Percentiles rank a stretch among this genome's conserved stretches.
These are phyloP conservation scores for Illadopsis cleaveri DNA, from an alignment of 2,113 vertebrate species.

Conservation along the genomic window DNA sequence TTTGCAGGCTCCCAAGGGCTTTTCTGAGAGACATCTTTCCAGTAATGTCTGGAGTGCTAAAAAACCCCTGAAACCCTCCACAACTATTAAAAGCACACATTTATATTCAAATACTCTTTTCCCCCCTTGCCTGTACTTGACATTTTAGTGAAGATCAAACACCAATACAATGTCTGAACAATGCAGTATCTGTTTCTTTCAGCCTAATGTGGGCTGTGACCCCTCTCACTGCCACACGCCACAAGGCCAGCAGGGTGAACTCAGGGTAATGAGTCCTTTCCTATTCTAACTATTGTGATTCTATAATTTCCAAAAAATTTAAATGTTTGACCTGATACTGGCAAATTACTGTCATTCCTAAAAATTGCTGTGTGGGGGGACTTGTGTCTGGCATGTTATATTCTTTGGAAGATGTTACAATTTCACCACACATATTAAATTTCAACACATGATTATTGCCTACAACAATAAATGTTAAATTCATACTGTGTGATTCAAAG, in stretches of 20 bases:
- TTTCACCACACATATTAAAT: not conserved
- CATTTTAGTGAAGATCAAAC: conserved; percentile 28
- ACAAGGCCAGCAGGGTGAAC: not conserved
- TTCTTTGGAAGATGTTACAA: not conserved
- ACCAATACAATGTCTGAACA: not conserved
- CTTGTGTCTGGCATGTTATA: not conserved
- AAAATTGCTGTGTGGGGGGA: not conserved
- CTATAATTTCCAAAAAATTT: not conserved
- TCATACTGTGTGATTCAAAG: not conserved
- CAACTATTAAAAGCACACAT: conserved; percentile 1
- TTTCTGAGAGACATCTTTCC: not conserved
- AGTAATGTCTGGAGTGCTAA: not conserved
- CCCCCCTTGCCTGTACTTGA: not conserved
- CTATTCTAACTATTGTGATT: not conserved
- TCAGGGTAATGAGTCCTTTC: not conserved
- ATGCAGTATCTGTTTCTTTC: not conserved
- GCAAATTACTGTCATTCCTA: not conserved
- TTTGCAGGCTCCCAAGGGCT: conserved; percentile 36
- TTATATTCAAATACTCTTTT: conserved; percentile 37
- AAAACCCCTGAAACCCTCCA: not conserved
- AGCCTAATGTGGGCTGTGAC: not conserved
- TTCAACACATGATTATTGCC: not conserved
- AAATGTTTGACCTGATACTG: not conserved
- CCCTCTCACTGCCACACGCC: not conserved
- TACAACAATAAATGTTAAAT: conserved; percentile 21